phyloP scores from a whole-genome alignment of 92 coral and sea anemone species.

The Pocillopora meandrina region DNA sequence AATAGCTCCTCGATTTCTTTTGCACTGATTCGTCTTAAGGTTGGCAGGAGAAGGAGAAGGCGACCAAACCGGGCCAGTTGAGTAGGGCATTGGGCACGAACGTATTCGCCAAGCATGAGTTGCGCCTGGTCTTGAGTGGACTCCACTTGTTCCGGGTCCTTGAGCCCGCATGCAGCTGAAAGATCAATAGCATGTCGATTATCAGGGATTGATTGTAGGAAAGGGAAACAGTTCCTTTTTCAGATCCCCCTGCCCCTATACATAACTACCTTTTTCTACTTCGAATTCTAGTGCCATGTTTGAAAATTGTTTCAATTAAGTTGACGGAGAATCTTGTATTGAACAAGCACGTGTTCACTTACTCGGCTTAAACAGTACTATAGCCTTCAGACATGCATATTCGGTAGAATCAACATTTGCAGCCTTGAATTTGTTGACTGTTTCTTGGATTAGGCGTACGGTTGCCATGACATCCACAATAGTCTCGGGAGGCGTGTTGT shows the following conservation, averaged over 20 bases:
- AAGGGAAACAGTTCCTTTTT: not conserved
- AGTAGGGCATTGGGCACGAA: slow-evolving; percentile 76
- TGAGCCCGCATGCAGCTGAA: slow-evolving; percentile 79
- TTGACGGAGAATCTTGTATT: no score
- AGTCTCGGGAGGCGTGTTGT: slow-evolving; percentile 96
- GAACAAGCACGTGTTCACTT: slow-evolving; percentile 22
- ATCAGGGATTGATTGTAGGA: not conserved
- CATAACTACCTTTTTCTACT: no score
- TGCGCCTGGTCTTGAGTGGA: slow-evolving; percentile 92
- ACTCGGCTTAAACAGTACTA: slow-evolving; percentile 96
- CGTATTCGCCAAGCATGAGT: slow-evolving; percentile 89
- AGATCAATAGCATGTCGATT: slow-evolving; percentile 11
- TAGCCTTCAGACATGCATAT: slow-evolving; percentile 95
- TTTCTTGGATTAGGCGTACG: slow-evolving; percentile 94
- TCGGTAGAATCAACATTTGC: slow-evolving; percentile 93
- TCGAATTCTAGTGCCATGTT: not conserved
- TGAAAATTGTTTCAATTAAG: no score
- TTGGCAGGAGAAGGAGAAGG: slow-evolving; percentile 79
- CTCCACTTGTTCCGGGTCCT: slow-evolving; percentile 88
- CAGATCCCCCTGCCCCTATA: not conserved
- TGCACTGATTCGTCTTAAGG: slow-evolving; percentile 85
- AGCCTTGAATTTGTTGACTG: slow-evolving; percentile 88
- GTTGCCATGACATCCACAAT: slow-evolving; percentile 99
- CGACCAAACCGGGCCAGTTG: slow-evolving; percentile 93
- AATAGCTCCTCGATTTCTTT: slow-evolving; percentile 85